phyloP scores from a whole-genome alignment of 2,888 invertebrate genomes.

The Caenorhabditis zanzibari region DNA sequence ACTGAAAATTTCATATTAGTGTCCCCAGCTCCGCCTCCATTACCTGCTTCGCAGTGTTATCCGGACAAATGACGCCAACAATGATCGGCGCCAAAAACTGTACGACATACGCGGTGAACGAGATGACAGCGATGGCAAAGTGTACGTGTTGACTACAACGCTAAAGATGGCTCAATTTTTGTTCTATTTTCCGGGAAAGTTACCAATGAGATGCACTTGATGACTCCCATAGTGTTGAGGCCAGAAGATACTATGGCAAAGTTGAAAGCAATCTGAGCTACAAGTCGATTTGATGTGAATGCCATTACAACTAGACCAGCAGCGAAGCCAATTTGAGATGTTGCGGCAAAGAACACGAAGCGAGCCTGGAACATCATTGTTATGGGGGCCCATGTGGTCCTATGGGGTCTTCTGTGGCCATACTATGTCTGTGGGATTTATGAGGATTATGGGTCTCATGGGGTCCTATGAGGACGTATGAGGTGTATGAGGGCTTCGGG shows the following conservation, averaged over 20 bases:
- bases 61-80: slow-evolving; percentile 64
- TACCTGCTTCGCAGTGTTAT: slow-evolving; percentile 67
- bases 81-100: slow-evolving; percentile 62
- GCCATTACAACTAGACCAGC: slow-evolving; percentile 71
- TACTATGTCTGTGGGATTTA: too few species aligned
- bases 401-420: too few species aligned
- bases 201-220: slow-evolving; percentile 70
- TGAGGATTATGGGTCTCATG: too few species aligned
- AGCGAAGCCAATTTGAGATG: slow-evolving; percentile 74
- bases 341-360: slow-evolving; percentile 72
- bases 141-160: slow-evolving; percentile 64
- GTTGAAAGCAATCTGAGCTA: slow-evolving; percentile 71
- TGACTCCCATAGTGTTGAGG: slow-evolving; percentile 72
- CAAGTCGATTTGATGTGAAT: slow-evolving; percentile 45
- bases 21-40: neutral
- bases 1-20: slow-evolving; percentile 25
- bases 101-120: slow-evolving; percentile 56
- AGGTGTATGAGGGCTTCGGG: too few species aligned
- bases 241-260: slow-evolving; percentile 70
- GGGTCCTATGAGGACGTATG: too few species aligned
- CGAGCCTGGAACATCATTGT: slow-evolving; percentile 61
- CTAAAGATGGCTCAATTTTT: slow-evolving; percentile 8
- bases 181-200: neutral
- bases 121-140: slow-evolving; percentile 65
- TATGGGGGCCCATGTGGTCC: too few species aligned